Evolutionary conservation across 2,113 vertebrate genomes (phyloP).

Genomic region (Gavia stellata): DNA sequence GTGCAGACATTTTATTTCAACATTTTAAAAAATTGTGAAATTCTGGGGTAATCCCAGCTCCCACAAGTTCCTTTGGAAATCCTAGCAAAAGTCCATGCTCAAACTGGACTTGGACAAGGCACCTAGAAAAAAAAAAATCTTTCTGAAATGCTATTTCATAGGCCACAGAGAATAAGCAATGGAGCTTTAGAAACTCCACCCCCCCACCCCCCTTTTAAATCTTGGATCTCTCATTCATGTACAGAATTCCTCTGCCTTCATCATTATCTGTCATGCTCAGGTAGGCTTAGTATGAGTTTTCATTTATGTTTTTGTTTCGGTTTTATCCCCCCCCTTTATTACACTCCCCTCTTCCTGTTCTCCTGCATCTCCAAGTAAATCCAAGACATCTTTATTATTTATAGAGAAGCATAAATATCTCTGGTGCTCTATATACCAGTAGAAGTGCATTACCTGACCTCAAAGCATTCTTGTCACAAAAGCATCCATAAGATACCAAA

Average conservation of each 20-base stretch:
- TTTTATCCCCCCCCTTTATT: not conserved
- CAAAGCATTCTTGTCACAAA: not conserved
- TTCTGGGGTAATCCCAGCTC: not conserved
- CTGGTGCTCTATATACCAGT: not conserved
- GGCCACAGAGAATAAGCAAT: not conserved
- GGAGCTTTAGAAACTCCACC: not conserved
- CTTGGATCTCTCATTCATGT: not conserved
- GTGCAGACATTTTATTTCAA: not conserved
- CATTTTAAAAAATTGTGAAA: not conserved
- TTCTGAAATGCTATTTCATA: not conserved
- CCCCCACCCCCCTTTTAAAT: not conserved
- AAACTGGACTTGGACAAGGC: not conserved
- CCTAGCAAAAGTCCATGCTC: not conserved
- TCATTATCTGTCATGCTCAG: not conserved
- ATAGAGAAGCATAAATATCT: not conserved
- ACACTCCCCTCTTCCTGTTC: not conserved
- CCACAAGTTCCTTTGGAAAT: not conserved
- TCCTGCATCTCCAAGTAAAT: not conserved
- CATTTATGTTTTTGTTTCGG: not conserved
- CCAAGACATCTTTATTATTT: not conserved
- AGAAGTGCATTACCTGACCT: not conserved
- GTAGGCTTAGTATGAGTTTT: not conserved
- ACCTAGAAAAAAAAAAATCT: not conserved
- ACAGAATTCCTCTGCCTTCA: not conserved
- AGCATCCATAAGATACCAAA: not conserved